Percentiles rank a stretch among this genome's conserved stretches.
These are phyloP conservation scores for Hucho hucho DNA, from an alignment of 2,113 vertebrate genomes.

Conservation along the genomic window DNA sequence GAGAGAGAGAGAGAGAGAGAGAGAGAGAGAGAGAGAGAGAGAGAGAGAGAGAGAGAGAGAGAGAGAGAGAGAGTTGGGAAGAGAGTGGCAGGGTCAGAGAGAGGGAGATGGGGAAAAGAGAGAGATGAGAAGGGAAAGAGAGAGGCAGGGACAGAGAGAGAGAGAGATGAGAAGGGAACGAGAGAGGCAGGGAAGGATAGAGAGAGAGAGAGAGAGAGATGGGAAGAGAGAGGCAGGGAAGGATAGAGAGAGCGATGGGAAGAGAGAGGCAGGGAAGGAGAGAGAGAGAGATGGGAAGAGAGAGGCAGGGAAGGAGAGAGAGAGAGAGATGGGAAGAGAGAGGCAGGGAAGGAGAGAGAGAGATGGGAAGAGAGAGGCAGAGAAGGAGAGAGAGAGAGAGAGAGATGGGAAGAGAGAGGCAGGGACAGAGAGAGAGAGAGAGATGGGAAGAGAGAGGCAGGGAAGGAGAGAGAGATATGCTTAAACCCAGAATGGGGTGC, in stretches of 20 bases:
- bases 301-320: constrained; percentile 26
- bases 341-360: background rate
- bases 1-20: background rate
- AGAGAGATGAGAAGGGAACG: background rate
- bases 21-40: background rate
- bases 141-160: constrained; percentile 29
- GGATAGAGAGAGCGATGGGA: no score
- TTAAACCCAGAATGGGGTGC: background rate
- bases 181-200: background rate
- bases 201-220: no score
- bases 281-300: no score
- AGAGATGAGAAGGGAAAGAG: background rate
- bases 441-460: no score
- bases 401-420: constrained; percentile 9
- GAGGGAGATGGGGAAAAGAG: constrained; percentile 29
- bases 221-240: no score
- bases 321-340: background rate
- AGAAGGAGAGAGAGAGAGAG: constrained; percentile 21
- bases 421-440: background rate
- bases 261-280: no score
- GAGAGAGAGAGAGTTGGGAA: constrained; percentile 29
- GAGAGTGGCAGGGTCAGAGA: background rate
- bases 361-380: background rate
- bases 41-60: constrained; percentile 28
- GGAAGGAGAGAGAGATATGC: background rate